phyloP scores from a whole-genome alignment of 1,140 invertebrate genomes.

The Drosophila mojavensis region DNA sequence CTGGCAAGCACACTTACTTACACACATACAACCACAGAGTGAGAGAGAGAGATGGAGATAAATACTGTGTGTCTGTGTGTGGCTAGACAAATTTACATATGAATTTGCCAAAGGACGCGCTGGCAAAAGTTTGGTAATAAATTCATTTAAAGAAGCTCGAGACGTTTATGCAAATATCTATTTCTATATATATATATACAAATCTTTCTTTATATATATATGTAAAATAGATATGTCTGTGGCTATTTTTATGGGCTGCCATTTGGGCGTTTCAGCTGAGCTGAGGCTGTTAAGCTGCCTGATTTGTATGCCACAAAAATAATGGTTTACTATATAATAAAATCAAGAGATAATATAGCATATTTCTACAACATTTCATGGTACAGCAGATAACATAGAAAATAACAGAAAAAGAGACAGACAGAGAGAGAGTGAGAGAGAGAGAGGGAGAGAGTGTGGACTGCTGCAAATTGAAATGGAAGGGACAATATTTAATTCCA shows the following conservation, averaged over 20 bases:
- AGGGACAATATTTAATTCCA: constrained; percentile 69
- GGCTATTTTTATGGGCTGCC: constrained; percentile 3
- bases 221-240: background rate
- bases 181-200: constrained; percentile 2
- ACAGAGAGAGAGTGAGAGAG: background rate
- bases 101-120: constrained; percentile 48
- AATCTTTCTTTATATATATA: background rate
- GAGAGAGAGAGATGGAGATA: background rate
- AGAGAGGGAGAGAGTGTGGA: background rate
- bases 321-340: constrained; percentile 6
- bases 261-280: background rate
- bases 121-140: constrained; percentile 64
- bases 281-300: background rate
- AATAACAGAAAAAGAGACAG: too few relatives aligned
- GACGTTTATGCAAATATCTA: constrained; percentile 67
- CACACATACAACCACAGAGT: constrained; percentile 3
- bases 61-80: constrained; percentile 15
- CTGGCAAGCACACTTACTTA: constrained; percentile 27
- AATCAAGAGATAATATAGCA: constrained; percentile 15
- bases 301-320: constrained; percentile 23
- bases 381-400: background rate
- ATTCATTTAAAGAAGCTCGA: constrained; percentile 68
- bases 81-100: constrained; percentile 45
- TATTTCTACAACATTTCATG: background rate
- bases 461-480: constrained; percentile 55